Evolutionary conservation across 2,113 vertebrate species (phyloP).

Genomic region (Anolis carolinensis): DNA sequence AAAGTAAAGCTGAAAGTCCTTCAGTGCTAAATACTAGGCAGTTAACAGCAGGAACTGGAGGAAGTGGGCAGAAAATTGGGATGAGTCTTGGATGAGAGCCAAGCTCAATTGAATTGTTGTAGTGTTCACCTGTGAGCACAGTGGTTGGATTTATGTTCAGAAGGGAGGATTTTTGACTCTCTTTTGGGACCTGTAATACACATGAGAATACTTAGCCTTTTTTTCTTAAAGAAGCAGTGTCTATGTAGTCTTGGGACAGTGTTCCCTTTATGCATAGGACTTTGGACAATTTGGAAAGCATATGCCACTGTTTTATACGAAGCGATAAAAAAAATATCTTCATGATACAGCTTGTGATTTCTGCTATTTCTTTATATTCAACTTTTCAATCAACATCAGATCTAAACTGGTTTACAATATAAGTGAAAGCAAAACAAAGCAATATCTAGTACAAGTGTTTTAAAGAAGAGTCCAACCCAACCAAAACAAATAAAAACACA

Average conservation of each 20-base stretch:
- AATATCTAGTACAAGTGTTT: too few relatives aligned
- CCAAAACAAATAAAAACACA: too few relatives aligned
- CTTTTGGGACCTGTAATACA: background rate
- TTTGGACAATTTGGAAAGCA: background rate
- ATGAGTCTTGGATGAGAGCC: too few relatives aligned
- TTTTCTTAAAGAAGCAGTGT: background rate
- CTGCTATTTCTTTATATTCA: background rate
- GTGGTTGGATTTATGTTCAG: background rate
- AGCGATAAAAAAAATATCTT: too few relatives aligned
- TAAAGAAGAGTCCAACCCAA: too few relatives aligned
- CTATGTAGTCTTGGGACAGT: background rate
- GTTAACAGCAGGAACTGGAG: background rate
- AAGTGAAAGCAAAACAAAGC: too few relatives aligned
- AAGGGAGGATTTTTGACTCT: background rate
- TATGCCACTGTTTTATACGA: background rate
- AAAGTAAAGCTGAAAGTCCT: background rate
- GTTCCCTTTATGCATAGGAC: background rate
- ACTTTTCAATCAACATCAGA: too few relatives aligned
- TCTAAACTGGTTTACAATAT: too few relatives aligned
- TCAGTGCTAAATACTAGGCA: background rate
- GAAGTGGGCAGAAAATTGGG: background rate
- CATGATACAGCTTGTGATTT: background rate
- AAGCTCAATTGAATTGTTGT: background rate
- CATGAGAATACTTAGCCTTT: background rate
- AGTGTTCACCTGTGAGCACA: background rate